Evolutionary conservation across 2,888 invertebrate species (phyloP).

Genomic region (Trissolcus brochymenae): DNA sequence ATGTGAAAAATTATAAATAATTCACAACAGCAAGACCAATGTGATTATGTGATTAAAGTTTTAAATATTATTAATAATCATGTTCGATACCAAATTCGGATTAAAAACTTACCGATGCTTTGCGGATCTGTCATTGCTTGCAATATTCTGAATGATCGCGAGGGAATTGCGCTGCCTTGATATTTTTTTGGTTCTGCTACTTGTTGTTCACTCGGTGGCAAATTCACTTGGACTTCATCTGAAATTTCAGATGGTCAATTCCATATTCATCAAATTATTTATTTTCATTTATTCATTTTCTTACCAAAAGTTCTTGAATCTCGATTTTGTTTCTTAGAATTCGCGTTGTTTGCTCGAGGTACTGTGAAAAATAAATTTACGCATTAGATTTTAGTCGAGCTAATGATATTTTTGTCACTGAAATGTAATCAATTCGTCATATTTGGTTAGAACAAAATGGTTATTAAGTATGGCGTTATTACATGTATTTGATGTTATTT

Average conservation of each 20-base stretch:
- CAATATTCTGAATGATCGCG: constrained; percentile 86
- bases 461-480: constrained; percentile 25
- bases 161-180: constrained; percentile 87
- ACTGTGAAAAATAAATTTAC: constrained; percentile 56
- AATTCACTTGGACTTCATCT: constrained; percentile 55
- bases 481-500: constrained; percentile 60
- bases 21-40: constrained; percentile 52
- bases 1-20: constrained; percentile 61
- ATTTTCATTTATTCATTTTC: constrained; percentile 28
- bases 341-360: constrained; percentile 64
- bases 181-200: constrained; percentile 84
- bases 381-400: neutral
- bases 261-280: neutral
- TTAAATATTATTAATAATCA: constrained; percentile 31
- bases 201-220: constrained; percentile 82
- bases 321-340: constrained; percentile 69
- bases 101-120: constrained; percentile 79
- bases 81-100: neutral
- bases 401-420: neutral
- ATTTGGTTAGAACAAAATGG: constrained; percentile 6
- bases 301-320: constrained; percentile 73
- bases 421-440: neutral
- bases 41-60: constrained; percentile 18
- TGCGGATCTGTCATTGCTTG: constrained; percentile 88
- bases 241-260: neutral